Conservation (phyloP, 2,888 invertebrate genomes). For the Temnothorax rugatulus region DNA sequence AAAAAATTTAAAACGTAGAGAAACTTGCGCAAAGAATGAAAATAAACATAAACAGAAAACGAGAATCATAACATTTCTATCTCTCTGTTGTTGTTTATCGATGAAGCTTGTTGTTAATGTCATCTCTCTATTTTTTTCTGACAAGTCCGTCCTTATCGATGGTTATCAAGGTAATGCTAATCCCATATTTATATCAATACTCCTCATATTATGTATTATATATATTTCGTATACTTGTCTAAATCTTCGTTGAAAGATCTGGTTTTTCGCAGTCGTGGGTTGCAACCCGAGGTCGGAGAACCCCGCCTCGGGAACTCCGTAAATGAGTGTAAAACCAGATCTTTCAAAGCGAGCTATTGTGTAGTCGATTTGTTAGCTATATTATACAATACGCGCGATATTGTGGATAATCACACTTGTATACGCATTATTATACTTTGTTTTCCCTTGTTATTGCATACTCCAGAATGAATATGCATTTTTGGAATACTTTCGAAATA, state of each 20-base stretch:
- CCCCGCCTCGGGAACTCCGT: neutral
- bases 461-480: conserved; percentile 10
- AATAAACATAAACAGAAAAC: conserved; percentile 29
- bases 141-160: conserved; percentile 87
- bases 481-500: neutral
- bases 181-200: conserved; percentile 86
- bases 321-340: conserved; percentile 74
- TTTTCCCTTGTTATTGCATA: conserved; percentile 32
- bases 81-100: conserved; percentile 83
- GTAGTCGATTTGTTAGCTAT: conserved; percentile 80
- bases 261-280: conserved; percentile 68
- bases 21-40: conserved; percentile 20
- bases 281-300: conserved; percentile 1
- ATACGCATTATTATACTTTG: conserved; percentile 68
- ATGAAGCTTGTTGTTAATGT: conserved; percentile 86
- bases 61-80: conserved; percentile 82
- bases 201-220: conserved; percentile 83
- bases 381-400: conserved; percentile 64
- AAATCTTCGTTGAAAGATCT: conserved; percentile 80
- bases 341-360: conserved; percentile 79
- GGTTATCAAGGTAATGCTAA: conserved; percentile 87
- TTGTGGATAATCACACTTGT: conserved; percentile 72
- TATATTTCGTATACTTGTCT: conserved; percentile 77
- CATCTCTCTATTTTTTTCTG: conserved; percentile 87
- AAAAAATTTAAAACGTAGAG: conserved; percentile 2